A percentile compares a stretch with the other conserved stretches of the same genome.
phyloP scores from a whole-genome alignment of 1,140 invertebrate genomes.

The Drosophila bifasciata region DNA sequence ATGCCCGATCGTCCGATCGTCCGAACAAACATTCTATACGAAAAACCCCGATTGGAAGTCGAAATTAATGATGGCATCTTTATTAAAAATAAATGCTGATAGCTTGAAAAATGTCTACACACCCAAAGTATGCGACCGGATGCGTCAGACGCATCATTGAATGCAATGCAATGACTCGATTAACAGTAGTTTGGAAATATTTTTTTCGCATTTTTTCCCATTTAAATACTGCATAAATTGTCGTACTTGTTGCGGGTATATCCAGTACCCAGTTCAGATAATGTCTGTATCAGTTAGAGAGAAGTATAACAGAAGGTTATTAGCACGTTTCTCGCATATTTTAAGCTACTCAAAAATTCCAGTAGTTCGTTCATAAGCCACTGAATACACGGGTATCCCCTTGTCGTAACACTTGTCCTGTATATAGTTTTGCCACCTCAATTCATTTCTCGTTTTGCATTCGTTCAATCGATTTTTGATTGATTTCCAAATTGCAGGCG shows the following conservation, averaged over 20 bases:
- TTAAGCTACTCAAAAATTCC: no score
- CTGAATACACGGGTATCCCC: no score
- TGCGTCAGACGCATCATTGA: slow-evolving; percentile 46
- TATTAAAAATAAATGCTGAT: slow-evolving; percentile 81
- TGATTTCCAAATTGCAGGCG: slow-evolving; percentile 54
- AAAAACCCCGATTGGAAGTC: slow-evolving; percentile 1
- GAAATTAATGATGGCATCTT: slow-evolving; percentile 69
- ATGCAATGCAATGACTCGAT: slow-evolving; percentile 35
- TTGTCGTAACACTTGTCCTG: no score
- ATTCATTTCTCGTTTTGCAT: slow-evolving; percentile 32
- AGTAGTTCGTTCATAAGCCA: no score
- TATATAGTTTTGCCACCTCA: no score
- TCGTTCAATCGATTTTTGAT: slow-evolving; percentile 54
- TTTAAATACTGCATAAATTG: background rate
- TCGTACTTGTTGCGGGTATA: no score
- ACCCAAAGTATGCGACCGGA: slow-evolving; percentile 63
- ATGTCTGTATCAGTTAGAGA: no score
- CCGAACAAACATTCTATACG: slow-evolving; percentile 42
- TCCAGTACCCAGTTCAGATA: background rate
- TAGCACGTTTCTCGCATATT: no score
- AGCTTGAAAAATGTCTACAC: slow-evolving; percentile 69
- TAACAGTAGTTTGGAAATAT: slow-evolving; percentile 55
- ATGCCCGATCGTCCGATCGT: slow-evolving; percentile 46
- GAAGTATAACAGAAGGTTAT: no score
- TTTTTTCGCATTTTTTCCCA: slow-evolving; percentile 34